Conservation (phyloP, 2,113 vertebrate species). For the Oceanodroma tethys region DNA sequence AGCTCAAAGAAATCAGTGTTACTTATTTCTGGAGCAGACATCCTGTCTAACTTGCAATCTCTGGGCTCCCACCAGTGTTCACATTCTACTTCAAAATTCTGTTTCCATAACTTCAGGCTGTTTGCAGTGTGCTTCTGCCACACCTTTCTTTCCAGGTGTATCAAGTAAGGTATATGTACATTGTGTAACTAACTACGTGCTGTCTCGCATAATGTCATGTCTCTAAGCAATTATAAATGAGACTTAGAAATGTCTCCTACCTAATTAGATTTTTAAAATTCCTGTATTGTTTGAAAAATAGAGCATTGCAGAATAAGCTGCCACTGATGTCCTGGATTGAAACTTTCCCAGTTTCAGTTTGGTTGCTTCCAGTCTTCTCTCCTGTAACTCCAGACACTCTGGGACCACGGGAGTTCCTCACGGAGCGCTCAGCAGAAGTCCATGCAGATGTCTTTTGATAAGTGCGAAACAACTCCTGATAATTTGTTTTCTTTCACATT, state of each 20-base stretch:
- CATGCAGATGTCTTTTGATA: neutral
- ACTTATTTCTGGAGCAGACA: neutral
- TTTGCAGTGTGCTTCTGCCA: neutral
- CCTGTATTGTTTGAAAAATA: neutral
- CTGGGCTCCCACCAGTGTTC: neutral
- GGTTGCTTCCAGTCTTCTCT: neutral
- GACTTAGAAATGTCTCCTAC: neutral
- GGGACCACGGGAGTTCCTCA: neutral
- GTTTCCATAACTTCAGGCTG: neutral
- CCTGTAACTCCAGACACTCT: rapidly evolving
- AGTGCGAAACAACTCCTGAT: neutral
- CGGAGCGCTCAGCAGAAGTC: neutral
- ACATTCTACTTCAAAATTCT: neutral
- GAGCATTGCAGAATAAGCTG: neutral
- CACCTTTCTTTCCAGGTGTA: neutral
- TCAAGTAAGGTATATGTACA: neutral
- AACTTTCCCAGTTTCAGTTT: neutral
- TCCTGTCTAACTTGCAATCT: neutral
- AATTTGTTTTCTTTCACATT: neutral
- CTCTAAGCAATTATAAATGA: neutral
- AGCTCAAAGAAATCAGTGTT: neutral
- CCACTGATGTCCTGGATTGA: neutral
- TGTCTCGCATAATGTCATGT: neutral
- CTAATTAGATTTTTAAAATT: neutral
- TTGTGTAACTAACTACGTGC: neutral